Evolutionary conservation across 2,888 invertebrate genomes (phyloP).

Genomic region (Euzetes globulus): DNA sequence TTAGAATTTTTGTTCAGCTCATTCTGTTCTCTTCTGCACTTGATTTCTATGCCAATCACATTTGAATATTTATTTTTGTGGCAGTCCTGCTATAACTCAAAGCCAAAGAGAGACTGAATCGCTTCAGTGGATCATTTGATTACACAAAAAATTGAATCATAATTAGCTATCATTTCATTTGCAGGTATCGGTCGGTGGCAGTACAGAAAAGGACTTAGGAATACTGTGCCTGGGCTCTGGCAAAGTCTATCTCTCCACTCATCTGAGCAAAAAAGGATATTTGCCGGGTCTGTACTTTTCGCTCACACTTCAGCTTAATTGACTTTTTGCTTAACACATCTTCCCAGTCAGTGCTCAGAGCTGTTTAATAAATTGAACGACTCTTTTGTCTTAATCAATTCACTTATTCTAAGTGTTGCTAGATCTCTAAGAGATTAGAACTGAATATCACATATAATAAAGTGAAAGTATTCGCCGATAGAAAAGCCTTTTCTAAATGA

Average conservation of each 20-base stretch:
- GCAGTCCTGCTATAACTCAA: no score
- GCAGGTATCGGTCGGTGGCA: constrained; percentile 32
- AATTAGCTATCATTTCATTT: not conserved
- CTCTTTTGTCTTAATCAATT: not conserved
- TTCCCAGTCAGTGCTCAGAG: not conserved
- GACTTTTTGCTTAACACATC: not conserved
- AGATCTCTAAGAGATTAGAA: no score
- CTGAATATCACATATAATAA: no score
- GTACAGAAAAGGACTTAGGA: constrained; percentile 33
- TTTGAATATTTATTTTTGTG: not conserved
- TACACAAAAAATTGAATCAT: no score
- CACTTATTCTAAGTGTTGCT: not conserved
- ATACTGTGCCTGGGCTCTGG: constrained; percentile 34
- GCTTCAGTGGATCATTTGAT: no score
- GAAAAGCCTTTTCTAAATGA: no score
- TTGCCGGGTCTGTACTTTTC: constrained; percentile 14
- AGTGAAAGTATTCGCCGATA: no score
- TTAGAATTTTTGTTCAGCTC: no score
- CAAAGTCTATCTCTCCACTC: constrained; percentile 23
- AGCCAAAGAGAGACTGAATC: not conserved
- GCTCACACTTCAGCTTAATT: not conserved
- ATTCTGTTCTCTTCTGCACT: no score
- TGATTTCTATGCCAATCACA: no score
- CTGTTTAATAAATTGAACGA: not conserved
- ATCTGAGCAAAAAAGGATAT: constrained; percentile 30